Conservation (phyloP, 2,113 vertebrate species). For the Upupa epops region DNA sequence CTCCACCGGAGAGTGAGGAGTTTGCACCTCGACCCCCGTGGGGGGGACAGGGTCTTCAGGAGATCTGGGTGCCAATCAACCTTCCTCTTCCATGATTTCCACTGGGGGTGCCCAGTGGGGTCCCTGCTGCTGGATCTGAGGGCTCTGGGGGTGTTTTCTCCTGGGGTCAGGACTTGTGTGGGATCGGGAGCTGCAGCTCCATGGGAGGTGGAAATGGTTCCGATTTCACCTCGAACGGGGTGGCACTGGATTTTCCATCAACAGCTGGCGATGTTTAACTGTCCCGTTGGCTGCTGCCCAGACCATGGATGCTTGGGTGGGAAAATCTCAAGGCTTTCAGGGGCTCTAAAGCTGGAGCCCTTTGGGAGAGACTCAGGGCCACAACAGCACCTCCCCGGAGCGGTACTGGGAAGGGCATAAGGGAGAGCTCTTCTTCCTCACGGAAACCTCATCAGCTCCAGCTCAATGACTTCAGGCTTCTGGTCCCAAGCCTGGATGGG, state of each 20-base stretch:
- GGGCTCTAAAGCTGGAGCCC: background rate
- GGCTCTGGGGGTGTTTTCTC: background rate
- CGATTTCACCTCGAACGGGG: background rate
- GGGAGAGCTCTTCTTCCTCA: background rate
- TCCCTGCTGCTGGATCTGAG: background rate
- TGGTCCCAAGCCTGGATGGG: background rate
- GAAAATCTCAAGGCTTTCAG: background rate
- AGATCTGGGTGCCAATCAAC: background rate
- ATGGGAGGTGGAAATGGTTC: background rate
- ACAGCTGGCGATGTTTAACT: background rate
- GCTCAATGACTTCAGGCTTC: background rate
- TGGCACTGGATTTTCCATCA: background rate
- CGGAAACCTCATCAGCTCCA: background rate
- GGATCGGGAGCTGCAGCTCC: background rate
- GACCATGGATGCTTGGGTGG: background rate
- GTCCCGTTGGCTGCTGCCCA: background rate
- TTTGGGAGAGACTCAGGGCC: background rate
- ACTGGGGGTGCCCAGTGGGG: fast-evolving
- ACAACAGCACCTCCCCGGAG: fast-evolving
- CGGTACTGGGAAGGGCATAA: too few relatives aligned
- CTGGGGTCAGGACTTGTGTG: fast-evolving
- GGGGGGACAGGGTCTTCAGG: fast-evolving
- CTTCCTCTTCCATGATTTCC: background rate
- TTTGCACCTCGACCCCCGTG: fast-evolving
- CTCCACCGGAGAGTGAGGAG: fast-evolving